phyloP scores from a whole-genome alignment of 1,140 invertebrate genomes.

The Oedothorax gibbosus region DNA sequence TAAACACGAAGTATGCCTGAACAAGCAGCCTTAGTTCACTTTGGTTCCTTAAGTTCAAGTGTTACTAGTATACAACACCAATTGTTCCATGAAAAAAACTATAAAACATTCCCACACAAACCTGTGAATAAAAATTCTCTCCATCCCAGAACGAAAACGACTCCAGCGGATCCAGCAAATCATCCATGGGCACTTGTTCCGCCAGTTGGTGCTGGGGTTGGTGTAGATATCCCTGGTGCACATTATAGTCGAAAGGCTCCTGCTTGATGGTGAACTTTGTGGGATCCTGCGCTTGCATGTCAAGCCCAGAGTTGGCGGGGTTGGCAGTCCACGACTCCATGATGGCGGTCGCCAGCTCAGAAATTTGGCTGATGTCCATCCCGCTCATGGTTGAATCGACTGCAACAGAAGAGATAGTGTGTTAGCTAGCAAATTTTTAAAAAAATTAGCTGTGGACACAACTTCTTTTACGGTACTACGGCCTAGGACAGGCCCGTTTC shows the following conservation, averaged over 20 bases:
- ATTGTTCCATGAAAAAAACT: no score
- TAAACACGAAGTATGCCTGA: no score
- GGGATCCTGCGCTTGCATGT: constrained; percentile 37
- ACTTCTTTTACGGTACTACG: no score
- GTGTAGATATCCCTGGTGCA: constrained; percentile 20
- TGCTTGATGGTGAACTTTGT: constrained; percentile 43
- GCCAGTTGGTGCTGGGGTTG: constrained; percentile 3
- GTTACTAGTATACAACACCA: no score
- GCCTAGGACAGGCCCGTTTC: no score
- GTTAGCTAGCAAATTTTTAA: no score
- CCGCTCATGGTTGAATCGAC: constrained; percentile 43
- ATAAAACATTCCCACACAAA: background rate
- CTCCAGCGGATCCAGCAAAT: constrained; percentile 44
- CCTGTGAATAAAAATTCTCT: constrained; percentile 52
- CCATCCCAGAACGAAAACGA: constrained; percentile 56
- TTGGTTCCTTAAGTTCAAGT: no score
- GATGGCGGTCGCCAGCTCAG: constrained; percentile 50
- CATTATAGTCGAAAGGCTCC: constrained; percentile 35
- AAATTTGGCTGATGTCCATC: constrained; percentile 53
- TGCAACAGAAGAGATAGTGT: constrained; percentile 8
- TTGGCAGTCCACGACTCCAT: constrained; percentile 49
- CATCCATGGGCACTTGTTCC: constrained; percentile 57
- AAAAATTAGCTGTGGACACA: no score
- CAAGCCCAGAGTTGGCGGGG: constrained; percentile 29
- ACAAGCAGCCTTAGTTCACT: no score